Percentiles rank a stretch among this genome's conserved stretches.
These are phyloP conservation scores for Xestoiulus laeticollis DNA, from an alignment of 2,888 invertebrate genomes.

Conservation along the genomic window DNA sequence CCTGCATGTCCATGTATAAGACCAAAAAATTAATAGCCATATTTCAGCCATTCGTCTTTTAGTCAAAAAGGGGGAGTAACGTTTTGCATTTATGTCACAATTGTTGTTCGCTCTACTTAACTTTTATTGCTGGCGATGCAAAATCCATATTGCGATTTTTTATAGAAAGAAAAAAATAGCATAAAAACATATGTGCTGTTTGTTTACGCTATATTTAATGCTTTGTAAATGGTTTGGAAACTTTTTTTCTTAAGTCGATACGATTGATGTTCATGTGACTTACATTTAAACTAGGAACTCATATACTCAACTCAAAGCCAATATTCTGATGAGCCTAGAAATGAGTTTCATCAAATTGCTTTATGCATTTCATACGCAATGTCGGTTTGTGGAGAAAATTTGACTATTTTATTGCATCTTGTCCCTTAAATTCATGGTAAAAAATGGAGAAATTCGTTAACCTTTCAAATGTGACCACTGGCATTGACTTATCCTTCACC, in stretches of 20 bases:
- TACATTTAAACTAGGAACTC: not conserved
- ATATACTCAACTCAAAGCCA: not conserved
- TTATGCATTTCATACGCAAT: no score
- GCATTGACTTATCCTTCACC: no score
- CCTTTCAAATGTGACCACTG: no score
- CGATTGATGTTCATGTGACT: not conserved
- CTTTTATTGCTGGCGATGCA: not conserved
- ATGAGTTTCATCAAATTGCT: no score
- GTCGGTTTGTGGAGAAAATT: no score
- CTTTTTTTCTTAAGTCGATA: not conserved
- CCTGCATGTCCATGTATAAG: no score
- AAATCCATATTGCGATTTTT: not conserved
- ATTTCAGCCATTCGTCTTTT: not conserved
- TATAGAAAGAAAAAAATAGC: no score
- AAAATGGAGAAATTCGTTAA: no score
- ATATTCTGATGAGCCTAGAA: not conserved
- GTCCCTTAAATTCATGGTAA: no score
- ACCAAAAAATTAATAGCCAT: no score
- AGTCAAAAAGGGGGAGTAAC: not conserved
- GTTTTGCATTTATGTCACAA: not conserved
- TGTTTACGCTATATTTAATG: not conserved
- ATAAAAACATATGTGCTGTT: not conserved
- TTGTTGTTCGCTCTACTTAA: not conserved
- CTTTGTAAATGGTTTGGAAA: not conserved
- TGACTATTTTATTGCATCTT: no score